A percentile compares a stretch with the other conserved stretches of the same genome.
Evolutionary conservation across 1,140 invertebrate genomes (phyloP).

Genomic region (Drosophila watanabei): DNA sequence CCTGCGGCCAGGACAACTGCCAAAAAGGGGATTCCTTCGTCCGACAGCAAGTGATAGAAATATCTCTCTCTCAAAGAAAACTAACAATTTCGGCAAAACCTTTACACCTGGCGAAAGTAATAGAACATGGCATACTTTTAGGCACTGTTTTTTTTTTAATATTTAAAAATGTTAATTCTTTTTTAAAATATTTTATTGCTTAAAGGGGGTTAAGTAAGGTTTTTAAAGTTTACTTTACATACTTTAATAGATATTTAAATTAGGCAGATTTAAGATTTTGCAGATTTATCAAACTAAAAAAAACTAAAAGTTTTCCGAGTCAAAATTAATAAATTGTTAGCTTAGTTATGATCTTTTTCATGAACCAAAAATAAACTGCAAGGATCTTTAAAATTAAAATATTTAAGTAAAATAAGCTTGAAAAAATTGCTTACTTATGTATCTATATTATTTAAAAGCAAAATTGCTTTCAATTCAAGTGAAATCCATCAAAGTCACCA

Average conservation of each 20-base stretch:
- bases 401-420: neutral
- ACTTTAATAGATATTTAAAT: too few species aligned
- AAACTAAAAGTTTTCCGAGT: too few species aligned
- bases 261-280: too few species aligned
- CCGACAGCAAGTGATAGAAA: constrained; percentile 38
- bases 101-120: neutral
- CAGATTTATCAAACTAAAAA: too few species aligned
- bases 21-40: constrained; percentile 27
- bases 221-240: too few species aligned
- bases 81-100: constrained; percentile 11
- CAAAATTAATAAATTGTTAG: too few species aligned
- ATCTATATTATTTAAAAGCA: neutral
- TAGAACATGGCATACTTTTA: neutral
- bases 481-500: neutral
- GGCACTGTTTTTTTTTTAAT: neutral
- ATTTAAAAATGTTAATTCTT: too few species aligned
- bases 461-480: too few species aligned
- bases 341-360: too few species aligned
- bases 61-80: constrained; percentile 20
- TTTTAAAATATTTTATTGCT: too few species aligned
- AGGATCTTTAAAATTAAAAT: neutral
- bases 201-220: too few species aligned
- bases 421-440: neutral
- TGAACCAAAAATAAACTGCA: too few species aligned
- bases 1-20: constrained; percentile 42